Percentiles rank a stretch among this genome's conserved stretches.
phyloP scores from a whole-genome alignment of 1,140 invertebrate species.

The Agrypnia vestita region DNA sequence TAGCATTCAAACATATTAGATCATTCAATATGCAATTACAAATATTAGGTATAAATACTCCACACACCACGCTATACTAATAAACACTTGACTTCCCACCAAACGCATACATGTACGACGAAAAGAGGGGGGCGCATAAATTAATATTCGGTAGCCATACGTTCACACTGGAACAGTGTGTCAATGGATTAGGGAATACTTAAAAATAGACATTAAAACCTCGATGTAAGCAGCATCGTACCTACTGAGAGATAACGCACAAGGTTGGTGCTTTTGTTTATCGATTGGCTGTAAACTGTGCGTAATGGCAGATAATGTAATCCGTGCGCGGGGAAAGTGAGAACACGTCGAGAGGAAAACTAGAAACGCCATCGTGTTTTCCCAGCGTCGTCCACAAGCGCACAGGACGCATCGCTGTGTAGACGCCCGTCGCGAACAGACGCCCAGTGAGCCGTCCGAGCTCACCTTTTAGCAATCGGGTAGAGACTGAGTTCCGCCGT shows the following conservation, averaged over 20 bases:
- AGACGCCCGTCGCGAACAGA: conserved; percentile 27
- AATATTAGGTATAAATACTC: neutral
- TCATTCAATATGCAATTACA: conserved; percentile 32
- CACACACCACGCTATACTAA: neutral
- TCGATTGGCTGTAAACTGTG: conserved; percentile 27
- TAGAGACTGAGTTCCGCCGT: neutral
- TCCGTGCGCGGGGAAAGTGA: conserved; percentile 43
- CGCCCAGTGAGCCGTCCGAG: neutral
- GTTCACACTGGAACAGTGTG: conserved; percentile 13
- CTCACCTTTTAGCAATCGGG: neutral
- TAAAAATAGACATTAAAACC: conserved; percentile 30
- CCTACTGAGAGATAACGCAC: conserved; percentile 8
- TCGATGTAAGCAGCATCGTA: neutral
- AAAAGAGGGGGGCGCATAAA: conserved; percentile 25
- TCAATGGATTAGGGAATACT: conserved; percentile 23
- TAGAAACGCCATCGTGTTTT: conserved; percentile 22
- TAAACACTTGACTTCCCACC: conserved; percentile 8
- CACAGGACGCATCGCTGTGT: conserved; percentile 19
- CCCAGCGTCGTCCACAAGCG: conserved; percentile 28
- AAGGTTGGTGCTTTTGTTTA: conserved; percentile 26
- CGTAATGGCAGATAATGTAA: conserved; percentile 39
- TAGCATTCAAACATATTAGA: conserved; percentile 29
- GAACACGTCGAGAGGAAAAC: conserved; percentile 40
- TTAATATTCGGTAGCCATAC: conserved; percentile 39
- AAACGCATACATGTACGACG: neutral